These are phyloP conservation scores for Madoqua kirkii DNA, from an alignment of 2,113 vertebrate species.

Conservation along the genomic window DNA sequence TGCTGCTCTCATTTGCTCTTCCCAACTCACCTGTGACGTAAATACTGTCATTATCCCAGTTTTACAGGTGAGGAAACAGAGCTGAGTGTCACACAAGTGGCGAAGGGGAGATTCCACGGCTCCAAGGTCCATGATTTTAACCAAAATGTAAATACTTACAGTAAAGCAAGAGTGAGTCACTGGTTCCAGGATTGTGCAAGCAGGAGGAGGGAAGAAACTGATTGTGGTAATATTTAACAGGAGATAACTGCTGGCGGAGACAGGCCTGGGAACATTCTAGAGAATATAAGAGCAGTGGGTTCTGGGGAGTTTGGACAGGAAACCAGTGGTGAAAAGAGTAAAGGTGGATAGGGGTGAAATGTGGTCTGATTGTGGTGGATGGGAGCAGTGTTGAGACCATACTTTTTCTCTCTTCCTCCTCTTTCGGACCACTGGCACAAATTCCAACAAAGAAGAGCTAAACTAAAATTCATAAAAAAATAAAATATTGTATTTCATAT, in stretches of 20 bases:
- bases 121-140: constrained; percentile 57
- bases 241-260: neutral
- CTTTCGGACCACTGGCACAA: neutral
- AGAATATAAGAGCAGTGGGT: neutral
- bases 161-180: constrained; percentile 42
- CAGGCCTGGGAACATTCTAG: neutral
- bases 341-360: too few relatives aligned
- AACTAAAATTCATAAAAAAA: neutral
- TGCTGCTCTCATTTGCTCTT: neutral
- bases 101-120: neutral
- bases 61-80: neutral
- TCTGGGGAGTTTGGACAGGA: neutral
- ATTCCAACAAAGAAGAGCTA: neutral
- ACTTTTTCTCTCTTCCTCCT: neutral
- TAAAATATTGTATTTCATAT: neutral
- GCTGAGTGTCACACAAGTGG: neutral
- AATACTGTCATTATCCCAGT: neutral
- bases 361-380: neutral
- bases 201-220: constrained; percentile 10
- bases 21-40: neutral
- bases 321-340: neutral
- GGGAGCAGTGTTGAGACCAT: neutral
- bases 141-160: constrained; percentile 37
- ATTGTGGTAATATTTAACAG: constrained; percentile 57
- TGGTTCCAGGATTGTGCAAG: neutral